A percentile compares a stretch with the other conserved stretches of the same genome.
These are phyloP conservation scores for Calameuta idolon DNA, from an alignment of 2,888 invertebrate species.

Conservation along the genomic window DNA sequence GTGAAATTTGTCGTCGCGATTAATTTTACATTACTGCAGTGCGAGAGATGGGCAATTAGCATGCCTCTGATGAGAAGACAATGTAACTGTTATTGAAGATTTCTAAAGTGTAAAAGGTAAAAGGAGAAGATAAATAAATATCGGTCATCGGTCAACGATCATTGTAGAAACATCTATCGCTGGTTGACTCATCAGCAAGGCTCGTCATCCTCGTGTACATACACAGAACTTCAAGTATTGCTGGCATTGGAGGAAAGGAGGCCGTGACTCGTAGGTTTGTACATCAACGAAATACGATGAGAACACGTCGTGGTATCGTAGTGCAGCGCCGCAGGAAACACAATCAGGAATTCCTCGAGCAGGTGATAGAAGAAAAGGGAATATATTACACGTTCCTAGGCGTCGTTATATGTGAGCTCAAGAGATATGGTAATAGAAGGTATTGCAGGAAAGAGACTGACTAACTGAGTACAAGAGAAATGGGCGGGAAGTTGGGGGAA, in stretches of 20 bases:
- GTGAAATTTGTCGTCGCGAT: too few species aligned
- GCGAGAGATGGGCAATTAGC: not conserved
- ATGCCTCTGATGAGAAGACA: not conserved
- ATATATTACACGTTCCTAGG: not conserved
- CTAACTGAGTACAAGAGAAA: conserved; percentile 1
- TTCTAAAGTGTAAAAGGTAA: not conserved
- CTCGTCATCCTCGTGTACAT: not conserved
- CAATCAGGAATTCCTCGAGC: not conserved
- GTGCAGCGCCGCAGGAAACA: not conserved
- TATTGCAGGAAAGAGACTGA: not conserved
- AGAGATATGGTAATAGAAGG: not conserved
- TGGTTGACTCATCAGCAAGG: not conserved
- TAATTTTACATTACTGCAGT: not conserved
- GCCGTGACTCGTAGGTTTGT: not conserved
- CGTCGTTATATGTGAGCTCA: not conserved
- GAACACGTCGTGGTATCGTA: not conserved
- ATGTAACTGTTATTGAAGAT: not conserved
- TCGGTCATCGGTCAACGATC: not conserved
- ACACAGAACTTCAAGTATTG: not conserved
- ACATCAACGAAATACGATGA: not conserved
- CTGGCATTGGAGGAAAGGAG: not conserved
- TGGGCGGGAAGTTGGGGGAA: conserved; percentile 1
- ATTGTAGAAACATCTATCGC: not conserved
- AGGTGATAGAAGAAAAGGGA: conserved; percentile 5
- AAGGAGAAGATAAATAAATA: not conserved